Evolutionary conservation across 2,113 vertebrate genomes (phyloP).

Genomic region (Oreochromis tanganicae): DNA sequence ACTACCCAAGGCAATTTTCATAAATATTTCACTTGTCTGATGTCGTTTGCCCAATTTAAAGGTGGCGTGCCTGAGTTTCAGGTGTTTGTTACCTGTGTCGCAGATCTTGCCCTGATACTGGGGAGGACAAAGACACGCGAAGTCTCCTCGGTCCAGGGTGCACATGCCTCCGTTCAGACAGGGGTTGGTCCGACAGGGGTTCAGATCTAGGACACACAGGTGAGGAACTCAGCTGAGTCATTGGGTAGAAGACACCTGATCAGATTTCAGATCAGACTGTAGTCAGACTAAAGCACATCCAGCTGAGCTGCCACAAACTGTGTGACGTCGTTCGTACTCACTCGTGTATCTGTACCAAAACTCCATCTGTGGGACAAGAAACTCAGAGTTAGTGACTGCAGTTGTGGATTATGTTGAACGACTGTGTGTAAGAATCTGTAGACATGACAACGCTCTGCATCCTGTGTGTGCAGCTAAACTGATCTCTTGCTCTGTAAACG

Average conservation of each 20-base stretch:
- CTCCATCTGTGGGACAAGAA: constrained; percentile 72
- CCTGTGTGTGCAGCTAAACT: background rate
- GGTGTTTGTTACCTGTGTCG: constrained; percentile 12
- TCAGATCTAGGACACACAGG: constrained; percentile 25
- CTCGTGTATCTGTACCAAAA: constrained; percentile 82
- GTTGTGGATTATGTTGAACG: background rate
- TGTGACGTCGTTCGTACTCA: constrained; percentile 40
- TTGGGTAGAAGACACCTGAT: background rate
- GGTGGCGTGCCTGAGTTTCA: background rate
- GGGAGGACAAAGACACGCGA: constrained; percentile 54
- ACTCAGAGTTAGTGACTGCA: background rate
- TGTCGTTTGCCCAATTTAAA: background rate
- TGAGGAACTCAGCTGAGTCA: background rate
- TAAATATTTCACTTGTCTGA: background rate
- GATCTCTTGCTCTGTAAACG: background rate
- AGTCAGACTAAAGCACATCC: background rate
- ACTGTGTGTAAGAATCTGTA: background rate
- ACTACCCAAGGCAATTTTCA: background rate
- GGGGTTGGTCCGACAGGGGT: constrained; percentile 36
- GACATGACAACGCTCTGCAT: background rate
- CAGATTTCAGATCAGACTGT: background rate
- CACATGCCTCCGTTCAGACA: constrained; percentile 53
- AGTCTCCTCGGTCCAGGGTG: constrained; percentile 20
- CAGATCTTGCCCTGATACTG: constrained; percentile 46
- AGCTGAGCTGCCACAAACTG: background rate